These are phyloP conservation scores for Sclerodermus sp. DNA, from an alignment of 2,888 invertebrate species.

Conservation along the genomic window DNA sequence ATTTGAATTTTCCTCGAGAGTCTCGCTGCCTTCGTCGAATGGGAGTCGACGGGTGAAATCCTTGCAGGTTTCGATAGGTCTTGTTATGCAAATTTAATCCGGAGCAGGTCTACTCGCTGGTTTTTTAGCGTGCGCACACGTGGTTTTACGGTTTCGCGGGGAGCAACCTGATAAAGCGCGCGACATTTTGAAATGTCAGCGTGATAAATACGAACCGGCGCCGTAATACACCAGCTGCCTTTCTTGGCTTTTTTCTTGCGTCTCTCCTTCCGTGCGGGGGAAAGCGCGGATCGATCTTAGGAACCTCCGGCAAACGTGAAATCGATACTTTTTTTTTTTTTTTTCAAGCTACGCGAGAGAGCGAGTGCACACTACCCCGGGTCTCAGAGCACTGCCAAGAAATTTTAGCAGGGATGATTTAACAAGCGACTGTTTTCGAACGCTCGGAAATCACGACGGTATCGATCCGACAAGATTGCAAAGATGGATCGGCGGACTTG, in stretches of 20 bases:
- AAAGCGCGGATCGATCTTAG: neutral
- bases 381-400: too few relatives aligned
- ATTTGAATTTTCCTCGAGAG: too few relatives aligned
- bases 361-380: too few relatives aligned
- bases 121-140: slow-evolving; percentile 17
- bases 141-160: slow-evolving; percentile 19
- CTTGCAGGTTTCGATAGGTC: slow-evolving; percentile 36
- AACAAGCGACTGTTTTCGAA: too few relatives aligned
- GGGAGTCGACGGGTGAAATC: too few relatives aligned
- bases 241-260: neutral
- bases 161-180: slow-evolving; percentile 34
- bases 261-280: neutral
- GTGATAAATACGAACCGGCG: slow-evolving; percentile 33
- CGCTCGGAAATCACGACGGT: too few relatives aligned
- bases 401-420: too few relatives aligned
- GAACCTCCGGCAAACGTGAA: neutral
- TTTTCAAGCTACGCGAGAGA: too few relatives aligned
- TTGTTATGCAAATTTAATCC: slow-evolving; percentile 53
- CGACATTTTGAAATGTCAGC: slow-evolving; percentile 47
- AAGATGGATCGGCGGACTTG: too few relatives aligned
- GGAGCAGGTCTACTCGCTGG: slow-evolving; percentile 1
- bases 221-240: slow-evolving; percentile 13
- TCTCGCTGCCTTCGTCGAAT: too few relatives aligned
- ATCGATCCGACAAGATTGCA: too few relatives aligned
- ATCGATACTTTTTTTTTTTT: too few relatives aligned